Evolutionary conservation across 2,888 invertebrate genomes (phyloP).

Genomic region (Tortricodes alternella): DNA sequence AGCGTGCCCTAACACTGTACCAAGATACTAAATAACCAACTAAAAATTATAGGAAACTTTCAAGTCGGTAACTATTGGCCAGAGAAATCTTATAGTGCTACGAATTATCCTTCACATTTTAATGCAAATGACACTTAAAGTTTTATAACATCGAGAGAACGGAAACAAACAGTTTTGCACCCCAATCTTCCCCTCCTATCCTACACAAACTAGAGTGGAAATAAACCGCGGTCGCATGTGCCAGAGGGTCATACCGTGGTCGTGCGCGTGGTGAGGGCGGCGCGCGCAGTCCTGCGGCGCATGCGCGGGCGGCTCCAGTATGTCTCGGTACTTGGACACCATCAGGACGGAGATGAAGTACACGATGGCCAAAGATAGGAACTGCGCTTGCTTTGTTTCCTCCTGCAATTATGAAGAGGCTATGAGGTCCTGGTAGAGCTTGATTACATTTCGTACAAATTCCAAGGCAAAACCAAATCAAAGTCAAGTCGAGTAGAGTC

Average conservation of each 20-base stretch:
- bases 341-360: slow-evolving; percentile 99
- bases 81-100: too few species aligned
- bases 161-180: not conserved
- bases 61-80: too few species aligned
- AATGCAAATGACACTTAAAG: too few species aligned
- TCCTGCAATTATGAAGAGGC: slow-evolving; percentile 86
- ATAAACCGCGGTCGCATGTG: not conserved
- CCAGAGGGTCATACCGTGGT: slow-evolving; percentile 63
- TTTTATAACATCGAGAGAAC: too few species aligned
- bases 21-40: too few species aligned
- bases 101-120: too few species aligned
- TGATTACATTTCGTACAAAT: too few species aligned
- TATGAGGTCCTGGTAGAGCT: not conserved
- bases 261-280: slow-evolving; percentile 67
- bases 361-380: slow-evolving; percentile 98
- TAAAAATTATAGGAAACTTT: too few species aligned
- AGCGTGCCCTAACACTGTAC: too few species aligned
- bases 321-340: slow-evolving; percentile 99
- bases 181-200: not conserved
- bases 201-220: not conserved
- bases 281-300: slow-evolving; percentile 73
- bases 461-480: too few species aligned
- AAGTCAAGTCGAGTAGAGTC: too few species aligned
- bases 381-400: slow-evolving; percentile 99
- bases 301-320: slow-evolving; percentile 95